phyloP scores from a whole-genome alignment of 1,140 invertebrate species.

The Drosophila erecta region DNA sequence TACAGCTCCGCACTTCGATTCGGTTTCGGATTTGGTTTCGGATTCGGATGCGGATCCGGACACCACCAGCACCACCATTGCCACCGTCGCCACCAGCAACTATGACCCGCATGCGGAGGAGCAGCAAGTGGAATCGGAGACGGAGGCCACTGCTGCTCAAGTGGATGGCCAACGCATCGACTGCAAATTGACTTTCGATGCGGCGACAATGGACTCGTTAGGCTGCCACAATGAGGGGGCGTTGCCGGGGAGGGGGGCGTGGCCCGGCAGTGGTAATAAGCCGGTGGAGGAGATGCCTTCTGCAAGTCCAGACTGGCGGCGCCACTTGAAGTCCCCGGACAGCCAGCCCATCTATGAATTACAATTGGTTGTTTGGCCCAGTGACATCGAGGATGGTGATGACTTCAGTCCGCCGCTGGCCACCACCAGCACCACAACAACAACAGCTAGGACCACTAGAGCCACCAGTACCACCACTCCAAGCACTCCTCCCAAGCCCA shows the following conservation, averaged over 20 bases:
- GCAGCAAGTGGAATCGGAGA: not conserved
- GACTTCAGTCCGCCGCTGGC: constrained; percentile 38
- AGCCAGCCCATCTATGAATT: constrained; percentile 80
- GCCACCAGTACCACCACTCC: not conserved
- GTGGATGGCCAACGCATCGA: constrained; percentile 52
- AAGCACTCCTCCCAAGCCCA: not conserved
- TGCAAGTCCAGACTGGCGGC: constrained; percentile 34
- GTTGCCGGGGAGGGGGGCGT: constrained; percentile 1
- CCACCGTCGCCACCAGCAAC: not conserved
- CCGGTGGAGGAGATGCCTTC: constrained; percentile 10
- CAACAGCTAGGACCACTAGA: constrained; percentile 9
- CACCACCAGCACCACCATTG: constrained; percentile 1
- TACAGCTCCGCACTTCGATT: not conserved
- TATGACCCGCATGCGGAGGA: not conserved
- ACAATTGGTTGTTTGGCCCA: constrained; percentile 81
- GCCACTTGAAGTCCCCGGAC: constrained; percentile 50
- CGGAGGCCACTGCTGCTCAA: constrained; percentile 8
- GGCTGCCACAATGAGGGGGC: constrained; percentile 50
- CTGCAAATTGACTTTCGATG: constrained; percentile 80
- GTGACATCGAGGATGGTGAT: constrained; percentile 63
- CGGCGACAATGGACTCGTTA: constrained; percentile 77
- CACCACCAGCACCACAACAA: constrained; percentile 28
- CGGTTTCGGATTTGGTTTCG: not conserved
- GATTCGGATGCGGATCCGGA: constrained; percentile 1
- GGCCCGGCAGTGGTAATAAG: constrained; percentile 49